Conservation (phyloP, 2,113 vertebrate genomes). For the Podarcis raffonei region DNA sequence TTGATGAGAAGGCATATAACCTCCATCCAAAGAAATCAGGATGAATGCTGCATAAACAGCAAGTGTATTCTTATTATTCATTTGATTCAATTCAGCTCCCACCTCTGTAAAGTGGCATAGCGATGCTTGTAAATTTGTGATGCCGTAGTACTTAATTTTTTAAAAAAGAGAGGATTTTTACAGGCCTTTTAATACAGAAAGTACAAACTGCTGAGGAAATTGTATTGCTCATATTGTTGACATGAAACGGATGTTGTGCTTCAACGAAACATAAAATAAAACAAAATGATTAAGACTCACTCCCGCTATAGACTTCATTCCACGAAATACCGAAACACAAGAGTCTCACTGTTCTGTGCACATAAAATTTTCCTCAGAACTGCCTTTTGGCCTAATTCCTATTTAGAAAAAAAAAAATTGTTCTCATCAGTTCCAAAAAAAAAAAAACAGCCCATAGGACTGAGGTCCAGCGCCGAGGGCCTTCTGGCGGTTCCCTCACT, state of each 20-base stretch:
- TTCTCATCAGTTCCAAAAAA: not conserved
- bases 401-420: not conserved
- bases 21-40: no score
- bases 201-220: not conserved
- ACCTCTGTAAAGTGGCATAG: not conserved
- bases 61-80: no score
- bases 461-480: not conserved
- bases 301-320: not conserved
- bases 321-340: not conserved
- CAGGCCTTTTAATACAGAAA: not conserved
- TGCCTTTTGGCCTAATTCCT: not conserved
- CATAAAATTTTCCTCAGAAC: not conserved
- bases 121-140: not conserved
- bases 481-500: no score
- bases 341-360: not conserved
- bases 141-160: not conserved
- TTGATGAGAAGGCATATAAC: no score
- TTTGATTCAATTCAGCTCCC: no score
- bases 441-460: not conserved
- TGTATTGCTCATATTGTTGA: not conserved
- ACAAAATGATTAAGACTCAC: not conserved
- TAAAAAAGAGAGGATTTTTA: not conserved
- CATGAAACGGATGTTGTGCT: not conserved
- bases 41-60: no score
- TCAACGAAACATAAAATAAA: not conserved